Evolutionary conservation across 2,113 vertebrate species (phyloP).

Genomic region (Pterocles burchelli): DNA sequence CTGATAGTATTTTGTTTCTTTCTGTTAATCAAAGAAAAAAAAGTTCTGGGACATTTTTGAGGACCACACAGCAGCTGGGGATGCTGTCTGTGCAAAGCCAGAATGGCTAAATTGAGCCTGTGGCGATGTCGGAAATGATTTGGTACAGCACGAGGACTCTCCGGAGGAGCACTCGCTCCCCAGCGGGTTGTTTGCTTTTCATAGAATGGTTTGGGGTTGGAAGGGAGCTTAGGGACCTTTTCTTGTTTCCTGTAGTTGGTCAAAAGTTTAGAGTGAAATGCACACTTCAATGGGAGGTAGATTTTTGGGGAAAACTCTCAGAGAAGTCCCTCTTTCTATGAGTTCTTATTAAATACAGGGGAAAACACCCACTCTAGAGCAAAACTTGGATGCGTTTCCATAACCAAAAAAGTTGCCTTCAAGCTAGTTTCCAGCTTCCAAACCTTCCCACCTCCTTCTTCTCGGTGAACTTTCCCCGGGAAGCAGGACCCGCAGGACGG

Average conservation of each 20-base stretch:
- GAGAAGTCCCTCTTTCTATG: background rate
- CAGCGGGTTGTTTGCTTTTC: no score
- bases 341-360: fast-evolving
- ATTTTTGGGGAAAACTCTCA: background rate
- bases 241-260: background rate
- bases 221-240: background rate
- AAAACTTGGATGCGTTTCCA: background rate
- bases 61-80: background rate
- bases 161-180: background rate
- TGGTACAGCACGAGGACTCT: fast-evolving
- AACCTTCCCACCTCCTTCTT: fast-evolving
- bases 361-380: background rate
- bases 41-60: background rate
- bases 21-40: background rate
- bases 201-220: no score
- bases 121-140: background rate
- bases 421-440: background rate
- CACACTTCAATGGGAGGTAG: fast-evolving
- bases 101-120: background rate
- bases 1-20: background rate
- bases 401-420: background rate
- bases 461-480: background rate
- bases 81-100: background rate
- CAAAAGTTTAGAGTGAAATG: fast-evolving
- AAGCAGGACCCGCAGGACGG: background rate